Conservation (phyloP, 2,888 invertebrate genomes). For the Amblyjoppa fuscipennis region DNA sequence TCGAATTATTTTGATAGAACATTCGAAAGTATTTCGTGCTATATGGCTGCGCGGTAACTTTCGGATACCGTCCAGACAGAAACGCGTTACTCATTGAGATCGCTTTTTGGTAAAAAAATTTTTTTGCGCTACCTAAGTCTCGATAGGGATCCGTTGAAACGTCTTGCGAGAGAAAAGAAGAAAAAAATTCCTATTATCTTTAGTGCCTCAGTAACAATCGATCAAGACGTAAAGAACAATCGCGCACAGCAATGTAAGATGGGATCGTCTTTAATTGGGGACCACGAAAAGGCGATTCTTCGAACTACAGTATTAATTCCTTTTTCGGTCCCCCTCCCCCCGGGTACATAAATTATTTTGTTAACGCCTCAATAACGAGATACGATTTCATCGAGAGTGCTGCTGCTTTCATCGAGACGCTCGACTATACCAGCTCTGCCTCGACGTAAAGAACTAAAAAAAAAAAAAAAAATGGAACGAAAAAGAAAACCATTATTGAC, state of each 20-base stretch:
- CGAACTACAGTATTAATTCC: slow-evolving; percentile 23
- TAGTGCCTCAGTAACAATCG: slow-evolving; percentile 17
- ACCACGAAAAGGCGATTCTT: slow-evolving; percentile 3
- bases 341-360: slow-evolving; percentile 7
- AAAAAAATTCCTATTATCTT: slow-evolving; percentile 51
- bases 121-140: too few species aligned
- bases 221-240: slow-evolving; percentile 33
- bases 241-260: slow-evolving; percentile 29
- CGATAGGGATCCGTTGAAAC: slow-evolving; percentile 12
- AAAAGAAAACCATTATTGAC: background rate
- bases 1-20: too few species aligned
- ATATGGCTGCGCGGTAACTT: too few species aligned
- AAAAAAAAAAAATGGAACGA: background rate
- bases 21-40: too few species aligned
- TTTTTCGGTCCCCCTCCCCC: slow-evolving; percentile 12
- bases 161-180: background rate
- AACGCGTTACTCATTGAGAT: too few species aligned
- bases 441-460: slow-evolving; percentile 6
- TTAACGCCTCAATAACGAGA: background rate
- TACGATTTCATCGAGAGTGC: background rate
- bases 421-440: background rate
- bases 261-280: background rate
- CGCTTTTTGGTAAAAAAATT: too few species aligned
- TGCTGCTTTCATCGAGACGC: background rate
- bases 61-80: too few species aligned